A percentile compares a stretch with the other conserved stretches of the same genome.
These are phyloP conservation scores for Dryococelus australis DNA, from an alignment of 2,888 invertebrate species.

Conservation along the genomic window DNA sequence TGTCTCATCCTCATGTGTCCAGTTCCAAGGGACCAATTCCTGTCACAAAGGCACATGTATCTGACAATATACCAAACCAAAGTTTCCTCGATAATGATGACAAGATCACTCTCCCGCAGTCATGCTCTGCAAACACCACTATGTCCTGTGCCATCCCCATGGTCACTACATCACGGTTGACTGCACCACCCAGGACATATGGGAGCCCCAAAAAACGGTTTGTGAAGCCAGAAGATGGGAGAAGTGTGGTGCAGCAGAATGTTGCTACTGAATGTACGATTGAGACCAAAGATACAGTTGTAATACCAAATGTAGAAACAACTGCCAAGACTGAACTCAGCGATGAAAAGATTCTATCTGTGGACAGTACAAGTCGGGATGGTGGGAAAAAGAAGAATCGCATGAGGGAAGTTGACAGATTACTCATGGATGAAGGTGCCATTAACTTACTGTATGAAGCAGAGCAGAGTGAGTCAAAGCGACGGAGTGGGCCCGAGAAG, in stretches of 20 bases:
- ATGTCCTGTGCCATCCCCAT: background rate
- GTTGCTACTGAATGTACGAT: background rate
- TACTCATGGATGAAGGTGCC: constrained; percentile 86
- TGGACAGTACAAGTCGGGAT: background rate
- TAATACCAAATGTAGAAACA: constrained; percentile 36
- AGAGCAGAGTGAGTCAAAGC: constrained; percentile 61
- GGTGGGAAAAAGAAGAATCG: constrained; percentile 63
- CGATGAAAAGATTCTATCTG: background rate
- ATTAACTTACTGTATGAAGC: constrained; percentile 85
- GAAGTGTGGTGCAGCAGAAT: background rate
- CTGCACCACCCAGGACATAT: background rate
- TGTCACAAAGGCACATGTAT: background rate
- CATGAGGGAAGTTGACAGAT: constrained; percentile 75
- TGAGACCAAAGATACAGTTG: constrained; percentile 34
- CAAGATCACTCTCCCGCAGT: background rate
- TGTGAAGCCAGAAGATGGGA: background rate
- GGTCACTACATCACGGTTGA: background rate
- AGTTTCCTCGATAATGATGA: background rate
- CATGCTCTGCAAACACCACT: background rate
- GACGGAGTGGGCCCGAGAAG: constrained; percentile 51
- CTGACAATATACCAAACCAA: background rate
- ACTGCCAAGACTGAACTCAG: background rate
- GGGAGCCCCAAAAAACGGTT: background rate
- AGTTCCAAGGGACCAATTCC: background rate
- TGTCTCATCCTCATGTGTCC: background rate